Percentiles rank a stretch among this genome's conserved stretches.
Evolutionary conservation across 1,140 invertebrate genomes (phyloP).

Genomic region (Halictus rubicundus): DNA sequence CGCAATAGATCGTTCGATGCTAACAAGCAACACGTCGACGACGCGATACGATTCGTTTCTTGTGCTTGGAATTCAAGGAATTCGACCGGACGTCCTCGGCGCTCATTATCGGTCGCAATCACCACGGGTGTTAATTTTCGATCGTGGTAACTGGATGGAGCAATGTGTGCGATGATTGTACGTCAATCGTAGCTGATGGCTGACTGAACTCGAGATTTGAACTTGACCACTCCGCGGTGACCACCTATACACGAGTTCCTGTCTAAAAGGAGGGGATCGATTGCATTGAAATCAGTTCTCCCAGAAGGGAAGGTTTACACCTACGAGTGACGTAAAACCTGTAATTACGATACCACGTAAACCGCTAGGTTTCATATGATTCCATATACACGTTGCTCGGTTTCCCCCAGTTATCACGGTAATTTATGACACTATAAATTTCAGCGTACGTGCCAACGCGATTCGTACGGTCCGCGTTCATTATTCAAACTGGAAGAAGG

Average conservation of each 20-base stretch:
- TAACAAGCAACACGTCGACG: conserved; percentile 5
- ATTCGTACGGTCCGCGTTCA: not conserved
- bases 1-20: not conserved
- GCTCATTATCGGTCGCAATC: conserved; percentile 3
- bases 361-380: not conserved
- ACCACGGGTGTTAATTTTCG: conserved; percentile 19
- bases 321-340: conserved; percentile 27
- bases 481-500: not conserved
- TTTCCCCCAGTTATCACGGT: conserved; percentile 27
- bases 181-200: conserved; percentile 67
- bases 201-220: conserved; percentile 74
- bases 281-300: conserved; percentile 63
- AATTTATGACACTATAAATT: not conserved
- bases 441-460: not conserved
- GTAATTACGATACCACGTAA: conserved; percentile 2
- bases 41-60: conserved; percentile 1
- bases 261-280: conserved; percentile 55
- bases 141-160: conserved; percentile 13
- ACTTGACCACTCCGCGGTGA: conserved; percentile 71
- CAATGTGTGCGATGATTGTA: conserved; percentile 49
- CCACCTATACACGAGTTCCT: conserved; percentile 52
- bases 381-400: not conserved
- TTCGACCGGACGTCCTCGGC: not conserved
- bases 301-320: conserved; percentile 34
- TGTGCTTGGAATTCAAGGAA: not conserved